Evolutionary conservation across 2,113 vertebrate genomes (phyloP).

Genomic region (Vanacampus margaritifer): DNA sequence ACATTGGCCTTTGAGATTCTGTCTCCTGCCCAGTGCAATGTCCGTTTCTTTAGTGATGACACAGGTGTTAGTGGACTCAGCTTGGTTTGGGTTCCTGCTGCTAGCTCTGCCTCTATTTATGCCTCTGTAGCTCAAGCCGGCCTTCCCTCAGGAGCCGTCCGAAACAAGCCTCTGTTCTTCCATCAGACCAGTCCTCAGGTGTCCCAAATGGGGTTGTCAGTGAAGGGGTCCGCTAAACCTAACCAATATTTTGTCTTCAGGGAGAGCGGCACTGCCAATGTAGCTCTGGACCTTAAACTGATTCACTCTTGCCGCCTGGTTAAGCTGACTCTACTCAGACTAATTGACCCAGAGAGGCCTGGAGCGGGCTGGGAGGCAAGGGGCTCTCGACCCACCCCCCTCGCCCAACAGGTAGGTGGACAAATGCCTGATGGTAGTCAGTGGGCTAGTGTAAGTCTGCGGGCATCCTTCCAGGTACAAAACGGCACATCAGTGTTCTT

Average conservation of each 20-base stretch:
- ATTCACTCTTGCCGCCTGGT: slow-evolving; percentile 84
- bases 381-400: slow-evolving; percentile 28
- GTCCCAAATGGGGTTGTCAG: slow-evolving; percentile 68
- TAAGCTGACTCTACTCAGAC: slow-evolving; percentile 76
- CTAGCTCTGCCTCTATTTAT: slow-evolving; percentile 74
- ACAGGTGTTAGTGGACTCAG: slow-evolving; percentile 80
- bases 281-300: slow-evolving; percentile 81
- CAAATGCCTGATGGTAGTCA: slow-evolving; percentile 83
- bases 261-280: slow-evolving; percentile 74
- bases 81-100: slow-evolving; percentile 81
- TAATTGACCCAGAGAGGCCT: slow-evolving; percentile 31
- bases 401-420: slow-evolving; percentile 81
- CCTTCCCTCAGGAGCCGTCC: slow-evolving; percentile 78
- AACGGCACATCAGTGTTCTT: slow-evolving; percentile 77
- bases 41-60: slow-evolving; percentile 81
- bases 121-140: slow-evolving; percentile 72
- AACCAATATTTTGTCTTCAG: slow-evolving; percentile 79
- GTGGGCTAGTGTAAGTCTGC: slow-evolving; percentile 78
- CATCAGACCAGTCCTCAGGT: slow-evolving; percentile 67
- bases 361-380: slow-evolving; percentile 43
- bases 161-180: slow-evolving; percentile 84
- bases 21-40: slow-evolving; percentile 78
- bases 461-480: slow-evolving; percentile 77
- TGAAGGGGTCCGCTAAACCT: slow-evolving; percentile 62
- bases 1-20: slow-evolving; percentile 80